Conservation (phyloP, 1,140 invertebrate genomes). For the Atta texana region DNA sequence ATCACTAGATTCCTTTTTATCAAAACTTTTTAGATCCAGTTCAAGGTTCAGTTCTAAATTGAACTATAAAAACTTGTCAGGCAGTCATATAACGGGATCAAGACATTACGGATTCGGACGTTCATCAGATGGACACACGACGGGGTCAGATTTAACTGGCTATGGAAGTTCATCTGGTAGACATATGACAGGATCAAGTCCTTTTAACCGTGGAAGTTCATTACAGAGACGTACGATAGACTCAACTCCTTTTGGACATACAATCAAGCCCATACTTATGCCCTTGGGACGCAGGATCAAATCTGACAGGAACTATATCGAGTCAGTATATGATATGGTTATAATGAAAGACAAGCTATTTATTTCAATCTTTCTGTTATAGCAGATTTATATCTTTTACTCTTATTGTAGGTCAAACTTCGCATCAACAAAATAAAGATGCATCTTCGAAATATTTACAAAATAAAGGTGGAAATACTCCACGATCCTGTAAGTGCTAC, state of each 20-base stretch:
- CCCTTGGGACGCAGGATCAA: not conserved
- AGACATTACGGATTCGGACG: not conserved
- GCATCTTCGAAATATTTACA: slow-evolving; percentile 62
- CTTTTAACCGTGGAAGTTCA: no score
- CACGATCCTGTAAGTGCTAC: slow-evolving; percentile 58
- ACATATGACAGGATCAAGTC: not conserved
- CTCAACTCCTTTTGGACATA: no score
- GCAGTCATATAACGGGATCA: not conserved
- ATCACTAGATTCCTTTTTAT: not conserved
- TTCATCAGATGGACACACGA: not conserved
- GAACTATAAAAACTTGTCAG: not conserved
- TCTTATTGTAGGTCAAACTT: slow-evolving; percentile 28
- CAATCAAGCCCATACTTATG: no score
- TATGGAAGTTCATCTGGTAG: not conserved
- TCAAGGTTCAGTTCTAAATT: not conserved
- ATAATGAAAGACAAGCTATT: not conserved
- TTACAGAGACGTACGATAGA: no score
- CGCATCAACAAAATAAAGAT: slow-evolving; percentile 51
- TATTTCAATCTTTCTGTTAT: not conserved
- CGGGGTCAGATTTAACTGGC: not conserved
- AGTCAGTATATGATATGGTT: not conserved
- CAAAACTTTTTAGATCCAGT: not conserved
- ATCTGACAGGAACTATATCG: not conserved
- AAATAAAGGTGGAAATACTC: slow-evolving; percentile 58
- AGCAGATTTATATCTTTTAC: not conserved